These are phyloP conservation scores for Schlechtendalia chinensis DNA, from an alignment of 1,140 invertebrate species.

Conservation along the genomic window DNA sequence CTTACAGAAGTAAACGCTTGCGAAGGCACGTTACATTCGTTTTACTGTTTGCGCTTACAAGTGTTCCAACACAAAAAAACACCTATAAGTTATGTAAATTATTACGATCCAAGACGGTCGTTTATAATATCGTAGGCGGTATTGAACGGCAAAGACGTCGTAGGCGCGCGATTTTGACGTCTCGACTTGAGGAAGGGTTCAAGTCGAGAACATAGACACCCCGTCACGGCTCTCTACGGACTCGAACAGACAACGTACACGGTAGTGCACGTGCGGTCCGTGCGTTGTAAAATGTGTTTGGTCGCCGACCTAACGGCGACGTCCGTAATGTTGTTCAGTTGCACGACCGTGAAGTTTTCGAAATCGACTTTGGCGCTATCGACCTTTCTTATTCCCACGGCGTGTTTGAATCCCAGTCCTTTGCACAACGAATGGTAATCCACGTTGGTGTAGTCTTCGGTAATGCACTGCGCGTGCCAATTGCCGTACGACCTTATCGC, in stretches of 20 bases:
- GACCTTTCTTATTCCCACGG: not conserved
- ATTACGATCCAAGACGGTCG: too few species aligned
- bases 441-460: conserved; percentile 33
- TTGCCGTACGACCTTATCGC: conserved; percentile 60
- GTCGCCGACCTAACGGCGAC: conserved; percentile 9
- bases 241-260: conserved; percentile 1
- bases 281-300: conserved; percentile 1
- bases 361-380: not conserved
- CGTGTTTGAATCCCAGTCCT: conserved; percentile 13
- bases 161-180: too few species aligned
- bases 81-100: too few species aligned
- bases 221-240: too few species aligned
- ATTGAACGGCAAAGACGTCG: too few species aligned
- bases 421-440: conserved; percentile 28
- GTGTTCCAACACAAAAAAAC: too few species aligned
- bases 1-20: too few species aligned
- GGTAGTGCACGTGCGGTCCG: not conserved
- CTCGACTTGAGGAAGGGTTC: too few species aligned
- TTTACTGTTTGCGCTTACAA: too few species aligned
- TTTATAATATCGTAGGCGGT: too few species aligned
- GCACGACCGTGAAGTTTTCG: conserved; percentile 15
- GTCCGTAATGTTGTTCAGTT: not conserved
- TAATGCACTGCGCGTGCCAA: conserved; percentile 64
- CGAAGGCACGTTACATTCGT: too few species aligned
- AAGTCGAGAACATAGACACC: too few species aligned